Percentiles rank a stretch among this genome's conserved stretches.
These are phyloP conservation scores for Halyomorpha halys DNA, from an alignment of 1,140 invertebrate genomes.

Conservation along the genomic window DNA sequence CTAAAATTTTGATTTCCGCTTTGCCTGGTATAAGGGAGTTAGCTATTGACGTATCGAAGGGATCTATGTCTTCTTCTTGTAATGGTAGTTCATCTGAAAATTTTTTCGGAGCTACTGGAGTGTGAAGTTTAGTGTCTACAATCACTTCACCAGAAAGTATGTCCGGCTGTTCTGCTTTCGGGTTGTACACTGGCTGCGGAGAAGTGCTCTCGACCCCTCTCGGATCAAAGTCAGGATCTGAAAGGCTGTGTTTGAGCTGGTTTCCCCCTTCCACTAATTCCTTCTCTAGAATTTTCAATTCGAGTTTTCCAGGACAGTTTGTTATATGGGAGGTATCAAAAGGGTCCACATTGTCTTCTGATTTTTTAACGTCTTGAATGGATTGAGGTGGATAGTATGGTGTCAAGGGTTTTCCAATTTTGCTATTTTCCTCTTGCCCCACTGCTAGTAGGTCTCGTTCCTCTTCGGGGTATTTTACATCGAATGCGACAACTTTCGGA, in stretches of 20 bases:
- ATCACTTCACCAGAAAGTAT: constrained; percentile 30
- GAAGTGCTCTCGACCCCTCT: constrained; percentile 33
- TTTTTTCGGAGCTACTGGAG: constrained; percentile 31
- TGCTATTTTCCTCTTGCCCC: constrained; percentile 44
- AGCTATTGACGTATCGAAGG: constrained; percentile 69
- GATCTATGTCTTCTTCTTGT: constrained; percentile 42
- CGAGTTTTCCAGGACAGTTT: constrained; percentile 58
- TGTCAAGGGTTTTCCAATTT: constrained; percentile 58
- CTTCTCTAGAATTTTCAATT: constrained; percentile 60
- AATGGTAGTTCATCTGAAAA: constrained; percentile 16
- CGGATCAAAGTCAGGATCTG: constrained; percentile 51
- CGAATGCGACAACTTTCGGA: constrained; percentile 57
- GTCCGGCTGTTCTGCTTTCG: constrained; percentile 23
- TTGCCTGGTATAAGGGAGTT: constrained; percentile 55
- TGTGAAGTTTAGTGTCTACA: constrained; percentile 30
- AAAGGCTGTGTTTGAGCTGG: constrained; percentile 37
- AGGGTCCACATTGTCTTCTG: constrained; percentile 44
- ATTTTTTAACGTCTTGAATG: constrained; percentile 21
- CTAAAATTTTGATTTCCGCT: constrained; percentile 61
- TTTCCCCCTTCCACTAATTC: constrained; percentile 40
- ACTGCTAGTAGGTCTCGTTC: constrained; percentile 48
- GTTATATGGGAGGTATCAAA: constrained; percentile 73
- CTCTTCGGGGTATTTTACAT: constrained; percentile 44
- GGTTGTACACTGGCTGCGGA: neutral
- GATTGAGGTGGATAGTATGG: constrained; percentile 44